phyloP scores from a whole-genome alignment of 2,888 invertebrate genomes.

The Orgyia antiqua region DNA sequence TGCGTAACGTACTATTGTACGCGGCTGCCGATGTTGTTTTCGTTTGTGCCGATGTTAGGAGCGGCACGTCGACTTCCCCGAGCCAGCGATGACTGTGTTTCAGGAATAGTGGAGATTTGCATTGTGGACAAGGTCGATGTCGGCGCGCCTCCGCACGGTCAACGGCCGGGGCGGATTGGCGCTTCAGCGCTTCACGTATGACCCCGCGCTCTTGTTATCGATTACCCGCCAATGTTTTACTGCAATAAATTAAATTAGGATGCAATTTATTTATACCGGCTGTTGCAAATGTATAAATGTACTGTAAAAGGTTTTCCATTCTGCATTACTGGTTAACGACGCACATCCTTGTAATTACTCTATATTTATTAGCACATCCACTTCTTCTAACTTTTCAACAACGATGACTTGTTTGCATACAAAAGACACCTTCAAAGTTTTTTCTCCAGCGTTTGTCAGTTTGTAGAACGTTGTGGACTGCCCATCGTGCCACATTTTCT shows the following conservation, averaged over 20 bases:
- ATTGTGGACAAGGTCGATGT: constrained; percentile 55
- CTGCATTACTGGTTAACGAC: no score
- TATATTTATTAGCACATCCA: no score
- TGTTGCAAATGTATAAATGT: background rate
- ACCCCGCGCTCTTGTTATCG: constrained; percentile 61
- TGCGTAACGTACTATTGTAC: constrained; percentile 23
- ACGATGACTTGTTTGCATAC: no score
- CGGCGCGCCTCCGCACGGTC: constrained; percentile 62
- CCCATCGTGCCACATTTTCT: no score
- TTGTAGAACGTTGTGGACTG: no score
- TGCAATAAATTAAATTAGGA: constrained; percentile 45
- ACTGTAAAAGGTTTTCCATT: background rate
- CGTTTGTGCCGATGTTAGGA: constrained; percentile 14
- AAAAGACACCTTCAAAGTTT: no score
- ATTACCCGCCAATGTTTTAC: constrained; percentile 56
- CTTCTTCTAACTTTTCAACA: no score
- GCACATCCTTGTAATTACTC: no score
- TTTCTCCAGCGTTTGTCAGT: no score
- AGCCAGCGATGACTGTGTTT: constrained; percentile 15
- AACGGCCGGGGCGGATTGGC: constrained; percentile 59
- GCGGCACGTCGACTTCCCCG: constrained; percentile 12
- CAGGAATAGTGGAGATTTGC: constrained; percentile 27
- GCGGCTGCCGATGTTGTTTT: constrained; percentile 15
- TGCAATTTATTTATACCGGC: constrained; percentile 26
- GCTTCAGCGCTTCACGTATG: constrained; percentile 50